Evolutionary conservation across 2,113 vertebrate species (phyloP), one percentile per base, ranked within the genome.

Genomic region (Eubucco bourcierii): DNA sequence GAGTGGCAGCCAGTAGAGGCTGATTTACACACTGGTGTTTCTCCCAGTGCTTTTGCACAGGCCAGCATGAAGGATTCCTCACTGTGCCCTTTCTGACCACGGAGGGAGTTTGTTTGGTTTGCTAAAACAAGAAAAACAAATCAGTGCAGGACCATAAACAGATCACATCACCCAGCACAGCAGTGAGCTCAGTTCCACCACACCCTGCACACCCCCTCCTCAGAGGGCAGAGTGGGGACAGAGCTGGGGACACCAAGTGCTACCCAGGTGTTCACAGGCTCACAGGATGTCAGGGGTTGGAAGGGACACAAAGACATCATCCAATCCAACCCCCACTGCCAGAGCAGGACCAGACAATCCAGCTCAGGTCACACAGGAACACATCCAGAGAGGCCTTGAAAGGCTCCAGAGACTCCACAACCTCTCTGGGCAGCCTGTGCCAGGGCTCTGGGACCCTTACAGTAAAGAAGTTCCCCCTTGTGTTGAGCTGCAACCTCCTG

Each of bases 171-270:
- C 56, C 1, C 1, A 56, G 75, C 39, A 31, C 65, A 52, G 37
- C 8, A 0, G 47, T 3, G 4, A 29, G 29, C 27, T 13, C 21
- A 2, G 5, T 37, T 31, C 59, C 41, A 25, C 37, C 55, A 28
- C 50, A 29, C 60, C 20, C 37, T 19, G 5, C 56, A 4, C 0
- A 0, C 16, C 63, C 29, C 33, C 52, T 44, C 15, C 64, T 28
- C 14, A 7, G 4, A 28, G 52, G 34, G 56, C 56, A 27, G 9
- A 17, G 8, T 55, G 4, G n/a, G 53, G 37, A 63, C 56, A 27
- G 9, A 17, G 8, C 63, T 33, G 28, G 5, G 52, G 53, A 25
- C 46, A 24, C 12, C 0, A 0, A 65, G 31, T 2, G 25, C 31
- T 33, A 14, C 33, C n/a, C 28, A 15, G 4, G 9, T 16, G 56